Evolutionary conservation across 2,888 invertebrate genomes (phyloP).

Genomic region (Orthosia incerta): DNA sequence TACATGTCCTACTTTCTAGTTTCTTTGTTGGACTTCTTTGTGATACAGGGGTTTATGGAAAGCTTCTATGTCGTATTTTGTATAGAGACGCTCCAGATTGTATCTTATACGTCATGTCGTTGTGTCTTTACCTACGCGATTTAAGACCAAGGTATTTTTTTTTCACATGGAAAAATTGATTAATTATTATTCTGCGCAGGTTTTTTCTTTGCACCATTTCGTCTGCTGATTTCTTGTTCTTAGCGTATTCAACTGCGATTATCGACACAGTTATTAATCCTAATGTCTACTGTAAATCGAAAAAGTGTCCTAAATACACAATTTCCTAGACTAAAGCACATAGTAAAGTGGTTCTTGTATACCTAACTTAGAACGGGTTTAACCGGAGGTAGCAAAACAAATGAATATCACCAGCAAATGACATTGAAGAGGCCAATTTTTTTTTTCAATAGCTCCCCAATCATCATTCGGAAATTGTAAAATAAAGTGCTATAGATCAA

Average conservation of each 20-base stretch:
- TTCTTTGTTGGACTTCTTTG: slow-evolving; percentile 39
- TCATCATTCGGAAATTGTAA: slow-evolving; percentile 50
- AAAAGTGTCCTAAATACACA: no score
- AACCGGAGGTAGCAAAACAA: neutral
- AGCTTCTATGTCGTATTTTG: slow-evolving; percentile 19
- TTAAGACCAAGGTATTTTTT: neutral
- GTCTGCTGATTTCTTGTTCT: no score
- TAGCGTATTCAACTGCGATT: no score
- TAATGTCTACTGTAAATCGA: no score
- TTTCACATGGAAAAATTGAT: neutral
- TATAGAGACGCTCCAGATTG: neutral
- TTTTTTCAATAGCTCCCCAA: slow-evolving; percentile 13
- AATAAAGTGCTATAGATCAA: slow-evolving; percentile 49
- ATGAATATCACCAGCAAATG: neutral
- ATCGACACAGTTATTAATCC: no score
- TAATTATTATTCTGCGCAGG: no score
- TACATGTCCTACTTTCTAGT: slow-evolving; percentile 46
- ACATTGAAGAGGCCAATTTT: neutral
- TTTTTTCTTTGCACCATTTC: no score
- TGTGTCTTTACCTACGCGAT: neutral
- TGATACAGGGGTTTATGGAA: neutral
- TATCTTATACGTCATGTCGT: no score
- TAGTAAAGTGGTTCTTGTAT: no score
- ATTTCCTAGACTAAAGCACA: no score
- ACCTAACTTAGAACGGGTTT: no score